These are phyloP conservation scores for Ips nitidus DNA, from an alignment of 1,140 invertebrate genomes.

Conservation along the genomic window DNA sequence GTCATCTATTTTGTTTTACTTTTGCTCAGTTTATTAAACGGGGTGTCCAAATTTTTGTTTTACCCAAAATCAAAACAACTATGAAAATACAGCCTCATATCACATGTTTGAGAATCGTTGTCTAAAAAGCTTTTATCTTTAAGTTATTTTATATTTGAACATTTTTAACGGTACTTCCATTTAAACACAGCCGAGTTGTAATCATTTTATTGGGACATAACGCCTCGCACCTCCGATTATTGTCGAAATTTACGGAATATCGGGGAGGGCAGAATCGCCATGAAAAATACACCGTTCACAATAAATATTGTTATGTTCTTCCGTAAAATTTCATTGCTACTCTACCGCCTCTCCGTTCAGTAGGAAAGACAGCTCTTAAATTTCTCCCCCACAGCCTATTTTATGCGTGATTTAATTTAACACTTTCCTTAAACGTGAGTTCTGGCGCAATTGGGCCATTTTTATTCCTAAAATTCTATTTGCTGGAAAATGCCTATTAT, in stretches of 20 bases:
- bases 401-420: conserved; percentile 39
- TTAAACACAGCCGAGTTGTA: no score
- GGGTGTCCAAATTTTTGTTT: no score
- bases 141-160: no score
- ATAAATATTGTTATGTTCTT: conserved; percentile 4
- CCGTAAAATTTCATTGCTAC: conserved; percentile 19
- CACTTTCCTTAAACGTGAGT: conserved; percentile 34
- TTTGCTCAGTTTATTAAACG: no score
- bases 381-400: conserved; percentile 34
- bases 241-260: background rate
- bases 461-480: conserved; percentile 37
- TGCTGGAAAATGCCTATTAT: conserved; percentile 34
- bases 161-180: no score
- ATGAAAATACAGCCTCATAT: no score
- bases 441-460: conserved; percentile 31
- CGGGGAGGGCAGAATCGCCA: background rate
- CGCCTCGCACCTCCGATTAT: background rate
- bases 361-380: conserved; percentile 24
- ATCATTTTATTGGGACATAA: background rate
- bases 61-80: no score
- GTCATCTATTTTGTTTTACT: no score
- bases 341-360: conserved; percentile 15
- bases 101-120: no score
- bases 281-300: background rate
- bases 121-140: no score